Percentiles rank a stretch among this genome's conserved stretches.
Evolutionary conservation across 1,140 invertebrate genomes (phyloP).

Genomic region (Drosophila pectinifera): DNA sequence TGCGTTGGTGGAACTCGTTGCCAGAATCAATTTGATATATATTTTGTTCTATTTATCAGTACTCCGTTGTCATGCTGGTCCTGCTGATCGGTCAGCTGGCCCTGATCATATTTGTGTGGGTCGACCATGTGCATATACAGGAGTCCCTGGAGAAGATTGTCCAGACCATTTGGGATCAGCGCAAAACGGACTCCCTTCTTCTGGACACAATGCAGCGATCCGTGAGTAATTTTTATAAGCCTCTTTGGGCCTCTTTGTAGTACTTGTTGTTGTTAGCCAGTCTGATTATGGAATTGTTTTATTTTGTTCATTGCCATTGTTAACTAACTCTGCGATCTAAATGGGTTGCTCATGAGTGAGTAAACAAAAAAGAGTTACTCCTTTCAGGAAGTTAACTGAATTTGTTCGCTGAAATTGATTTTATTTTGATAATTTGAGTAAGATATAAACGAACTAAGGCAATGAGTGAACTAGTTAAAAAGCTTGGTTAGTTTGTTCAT

Average conservation of each 20-base stretch:
- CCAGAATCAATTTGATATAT: not conserved
- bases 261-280: not conserved
- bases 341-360: no score
- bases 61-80: constrained; percentile 88
- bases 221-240: constrained; percentile 38
- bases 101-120: constrained; percentile 87
- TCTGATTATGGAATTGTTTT: not conserved
- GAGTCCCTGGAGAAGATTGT: constrained; percentile 84
- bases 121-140: constrained; percentile 85
- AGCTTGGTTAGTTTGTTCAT: not conserved
- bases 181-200: constrained; percentile 27
- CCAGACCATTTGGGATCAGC: constrained; percentile 76
- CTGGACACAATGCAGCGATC: constrained; percentile 70
- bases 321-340: no score
- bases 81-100: constrained; percentile 88
- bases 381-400: no score
- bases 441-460: no score
- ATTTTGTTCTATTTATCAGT: constrained; percentile 85
- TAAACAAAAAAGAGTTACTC: no score
- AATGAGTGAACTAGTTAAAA: no score
- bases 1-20: constrained; percentile 84
- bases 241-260: no score
- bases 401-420: no score
- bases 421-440: no score
- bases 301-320: not conserved